Evolutionary conservation across 2,888 invertebrate genomes (phyloP).

Genomic region (Caenorhabditis drosophilae): DNA sequence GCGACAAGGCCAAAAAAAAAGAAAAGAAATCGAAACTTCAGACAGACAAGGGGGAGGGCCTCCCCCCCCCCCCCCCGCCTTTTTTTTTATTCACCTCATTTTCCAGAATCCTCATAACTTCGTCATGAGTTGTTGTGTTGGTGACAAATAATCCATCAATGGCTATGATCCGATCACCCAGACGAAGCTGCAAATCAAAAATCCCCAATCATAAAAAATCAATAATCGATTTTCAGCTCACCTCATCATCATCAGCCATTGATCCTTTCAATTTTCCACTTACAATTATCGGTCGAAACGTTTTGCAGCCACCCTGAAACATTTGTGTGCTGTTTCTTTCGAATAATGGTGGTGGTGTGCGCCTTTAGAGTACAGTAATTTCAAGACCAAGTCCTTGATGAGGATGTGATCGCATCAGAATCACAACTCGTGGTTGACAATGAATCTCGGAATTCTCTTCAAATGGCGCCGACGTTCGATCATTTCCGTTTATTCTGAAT

Average conservation of each 20-base stretch:
- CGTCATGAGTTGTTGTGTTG: constrained; percentile 16
- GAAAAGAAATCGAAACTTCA: too few relatives aligned
- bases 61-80: too few relatives aligned
- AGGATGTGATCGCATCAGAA: constrained; percentile 21
- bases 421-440: constrained; percentile 18
- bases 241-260: constrained; percentile 31
- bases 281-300: constrained; percentile 24
- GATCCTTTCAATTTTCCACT: constrained; percentile 18
- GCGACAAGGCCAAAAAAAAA: not conserved
- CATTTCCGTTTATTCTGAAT: constrained; percentile 18
- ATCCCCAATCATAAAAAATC: too few relatives aligned
- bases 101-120: constrained; percentile 26
- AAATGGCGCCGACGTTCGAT: constrained; percentile 7
- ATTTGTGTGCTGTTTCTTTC: not conserved
- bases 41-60: too few relatives aligned
- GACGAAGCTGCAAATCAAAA: too few relatives aligned
- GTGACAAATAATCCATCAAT: constrained; percentile 30
- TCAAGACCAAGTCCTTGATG: constrained; percentile 31
- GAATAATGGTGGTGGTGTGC: not conserved
- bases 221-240: too few relatives aligned
- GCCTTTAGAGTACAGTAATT: constrained; percentile 16
- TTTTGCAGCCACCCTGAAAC: constrained; percentile 22
- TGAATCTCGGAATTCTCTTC: constrained; percentile 10
- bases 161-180: constrained; percentile 29
- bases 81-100: constrained; percentile 14